A percentile compares a stretch with the other conserved stretches of the same genome.
phyloP scores from a whole-genome alignment of 2,888 invertebrate species.

The Leistus spinibarbis region DNA sequence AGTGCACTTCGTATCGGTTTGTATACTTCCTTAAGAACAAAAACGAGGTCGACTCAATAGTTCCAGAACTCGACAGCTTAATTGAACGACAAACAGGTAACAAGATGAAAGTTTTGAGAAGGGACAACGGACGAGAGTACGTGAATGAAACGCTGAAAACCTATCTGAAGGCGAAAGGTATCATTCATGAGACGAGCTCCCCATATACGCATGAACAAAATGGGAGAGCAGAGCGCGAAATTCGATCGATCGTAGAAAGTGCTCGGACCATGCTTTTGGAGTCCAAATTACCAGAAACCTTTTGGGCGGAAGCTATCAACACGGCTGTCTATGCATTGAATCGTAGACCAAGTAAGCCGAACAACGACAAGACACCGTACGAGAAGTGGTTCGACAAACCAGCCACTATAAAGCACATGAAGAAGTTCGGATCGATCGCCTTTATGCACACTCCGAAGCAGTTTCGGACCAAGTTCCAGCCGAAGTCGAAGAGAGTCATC shows the following conservation, averaged over 20 bases:
- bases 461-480: neutral
- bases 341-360: slow-evolving; percentile 22
- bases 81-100: slow-evolving; percentile 37
- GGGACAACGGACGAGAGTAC: slow-evolving; percentile 45
- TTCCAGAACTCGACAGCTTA: slow-evolving; percentile 30
- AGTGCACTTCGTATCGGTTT: slow-evolving; percentile 37
- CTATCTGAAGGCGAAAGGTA: slow-evolving; percentile 42
- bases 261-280: slow-evolving; percentile 47
- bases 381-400: neutral
- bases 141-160: slow-evolving; percentile 34
- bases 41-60: slow-evolving; percentile 32
- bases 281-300: slow-evolving; percentile 42
- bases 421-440: neutral
- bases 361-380: neutral
- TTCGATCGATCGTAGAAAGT: slow-evolving; percentile 47
- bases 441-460: neutral
- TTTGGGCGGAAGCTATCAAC: slow-evolving; percentile 50
- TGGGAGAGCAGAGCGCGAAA: slow-evolving; percentile 48
- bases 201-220: slow-evolving; percentile 45
- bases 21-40: slow-evolving; percentile 40
- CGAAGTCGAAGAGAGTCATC: neutral
- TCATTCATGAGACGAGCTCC: slow-evolving; percentile 41
- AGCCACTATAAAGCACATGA: neutral
- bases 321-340: slow-evolving; percentile 47
- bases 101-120: slow-evolving; percentile 40